Percentiles rank a stretch among this genome's conserved stretches.
phyloP scores from a whole-genome alignment of 2,113 vertebrate species.

The Poeciliopsis prolifica region DNA sequence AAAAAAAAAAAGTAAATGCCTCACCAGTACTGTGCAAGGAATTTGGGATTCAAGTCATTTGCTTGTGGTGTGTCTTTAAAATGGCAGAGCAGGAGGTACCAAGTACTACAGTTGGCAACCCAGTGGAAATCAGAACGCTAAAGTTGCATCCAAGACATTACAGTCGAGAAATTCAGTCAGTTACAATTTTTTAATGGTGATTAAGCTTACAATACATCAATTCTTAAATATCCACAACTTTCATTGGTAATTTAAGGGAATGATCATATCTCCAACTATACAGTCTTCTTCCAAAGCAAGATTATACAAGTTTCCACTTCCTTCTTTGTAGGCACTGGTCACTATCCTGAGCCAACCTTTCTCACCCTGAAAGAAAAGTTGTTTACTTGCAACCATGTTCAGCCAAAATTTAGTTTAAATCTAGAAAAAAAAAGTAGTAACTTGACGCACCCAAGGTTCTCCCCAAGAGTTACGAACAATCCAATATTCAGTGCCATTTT shows the following conservation, averaged over 20 bases:
- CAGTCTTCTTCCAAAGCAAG: conserved; percentile 86
- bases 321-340: conserved; percentile 87
- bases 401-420: neutral
- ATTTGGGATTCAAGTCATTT: too few relatives aligned
- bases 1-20: too few relatives aligned
- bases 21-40: too few relatives aligned
- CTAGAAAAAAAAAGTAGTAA: neutral
- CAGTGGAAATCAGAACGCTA: too few relatives aligned
- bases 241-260: conserved; percentile 62
- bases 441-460: conserved; percentile 89
- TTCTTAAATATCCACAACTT: neutral
- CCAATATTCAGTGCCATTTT: conserved; percentile 86
- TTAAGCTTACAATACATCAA: too few relatives aligned
- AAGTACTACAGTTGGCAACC: too few relatives aligned
- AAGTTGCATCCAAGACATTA: too few relatives aligned
- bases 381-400: neutral
- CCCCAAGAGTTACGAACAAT: conserved; percentile 95
- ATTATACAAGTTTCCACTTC: conserved; percentile 83
- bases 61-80: too few relatives aligned
- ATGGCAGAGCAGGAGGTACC: too few relatives aligned
- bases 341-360: conserved; percentile 88
- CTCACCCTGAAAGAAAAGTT: conserved; percentile 7
- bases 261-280: conserved; percentile 82
- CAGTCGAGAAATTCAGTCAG: too few relatives aligned
- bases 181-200: too few relatives aligned